A percentile compares a stretch with the other conserved stretches of the same genome.
Conservation (phyloP, 2,113 vertebrate genomes). For the Antechinus flavipes region DNA sequence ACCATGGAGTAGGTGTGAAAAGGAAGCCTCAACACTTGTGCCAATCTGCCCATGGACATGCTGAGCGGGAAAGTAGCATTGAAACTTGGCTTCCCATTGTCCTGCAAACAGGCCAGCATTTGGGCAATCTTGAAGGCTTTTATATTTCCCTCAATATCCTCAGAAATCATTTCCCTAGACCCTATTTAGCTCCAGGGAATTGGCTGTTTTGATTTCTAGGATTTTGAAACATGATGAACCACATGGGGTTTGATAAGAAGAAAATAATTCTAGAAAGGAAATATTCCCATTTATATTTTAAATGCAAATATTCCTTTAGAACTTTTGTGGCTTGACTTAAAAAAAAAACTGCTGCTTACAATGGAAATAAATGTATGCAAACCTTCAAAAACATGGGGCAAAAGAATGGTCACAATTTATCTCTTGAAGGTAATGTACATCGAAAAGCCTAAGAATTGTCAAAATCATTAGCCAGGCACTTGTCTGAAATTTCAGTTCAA, state of each 20-base stretch:
- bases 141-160: not conserved
- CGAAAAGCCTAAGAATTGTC: not conserved
- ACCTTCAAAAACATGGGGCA: not conserved
- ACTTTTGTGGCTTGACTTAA: not conserved
- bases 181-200: not conserved
- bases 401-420: not conserved
- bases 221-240: not conserved
- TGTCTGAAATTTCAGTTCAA: not conserved
- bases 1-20: slow-evolving; percentile 65
- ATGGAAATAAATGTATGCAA: not conserved
- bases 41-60: slow-evolving; percentile 1
- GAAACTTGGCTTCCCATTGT: slow-evolving; percentile 6
- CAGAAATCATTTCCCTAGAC: not conserved
- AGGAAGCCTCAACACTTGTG: slow-evolving; percentile 45
- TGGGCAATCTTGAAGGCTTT: not conserved
- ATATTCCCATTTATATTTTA: slow-evolving; percentile 7
- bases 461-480: not conserved
- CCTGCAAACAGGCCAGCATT: not conserved
- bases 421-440: not conserved
- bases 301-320: slow-evolving; percentile 9
- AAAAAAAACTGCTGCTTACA: not conserved
- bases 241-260: not conserved
- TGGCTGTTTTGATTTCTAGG: slow-evolving; percentile 10
- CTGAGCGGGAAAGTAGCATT: slow-evolving; percentile 15
- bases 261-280: slow-evolving; percentile 10